These are phyloP conservation scores for Toxostoma redivivum DNA, from an alignment of 2,113 vertebrate species.

Conservation along the genomic window DNA sequence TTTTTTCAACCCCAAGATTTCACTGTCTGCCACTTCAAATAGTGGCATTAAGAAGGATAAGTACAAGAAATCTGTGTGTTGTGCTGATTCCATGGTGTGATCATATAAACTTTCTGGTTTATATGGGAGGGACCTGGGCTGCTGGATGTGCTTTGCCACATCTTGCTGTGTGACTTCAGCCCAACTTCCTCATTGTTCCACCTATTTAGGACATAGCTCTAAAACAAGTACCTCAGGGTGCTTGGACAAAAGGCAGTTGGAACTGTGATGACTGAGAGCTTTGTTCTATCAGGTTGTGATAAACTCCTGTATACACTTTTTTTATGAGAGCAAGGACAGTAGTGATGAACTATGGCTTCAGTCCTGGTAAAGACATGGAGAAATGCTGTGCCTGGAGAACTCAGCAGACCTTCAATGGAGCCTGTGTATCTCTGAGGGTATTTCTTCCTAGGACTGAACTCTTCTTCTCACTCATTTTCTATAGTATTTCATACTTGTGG, in stretches of 20 bases:
- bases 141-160: neutral
- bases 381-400: neutral
- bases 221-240: neutral
- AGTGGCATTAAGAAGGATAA: neutral
- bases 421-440: neutral
- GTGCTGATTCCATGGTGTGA: neutral
- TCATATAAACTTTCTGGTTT: neutral
- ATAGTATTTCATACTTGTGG: neutral
- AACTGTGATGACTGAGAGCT: neutral
- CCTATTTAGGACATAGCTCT: neutral
- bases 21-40: neutral
- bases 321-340: neutral
- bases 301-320: neutral
- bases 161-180: neutral
- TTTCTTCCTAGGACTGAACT: neutral
- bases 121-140: neutral
- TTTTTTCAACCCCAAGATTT: neutral
- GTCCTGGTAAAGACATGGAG: neutral
- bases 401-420: neutral
- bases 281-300: neutral
- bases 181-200: neutral
- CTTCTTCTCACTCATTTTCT: neutral
- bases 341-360: neutral
- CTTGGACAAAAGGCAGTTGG: neutral
- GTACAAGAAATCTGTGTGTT: accelerated